These are phyloP conservation scores for Crocidura indochinensis DNA, from an alignment of 2,797 vertebrate genomes.

Conservation along the genomic window DNA sequence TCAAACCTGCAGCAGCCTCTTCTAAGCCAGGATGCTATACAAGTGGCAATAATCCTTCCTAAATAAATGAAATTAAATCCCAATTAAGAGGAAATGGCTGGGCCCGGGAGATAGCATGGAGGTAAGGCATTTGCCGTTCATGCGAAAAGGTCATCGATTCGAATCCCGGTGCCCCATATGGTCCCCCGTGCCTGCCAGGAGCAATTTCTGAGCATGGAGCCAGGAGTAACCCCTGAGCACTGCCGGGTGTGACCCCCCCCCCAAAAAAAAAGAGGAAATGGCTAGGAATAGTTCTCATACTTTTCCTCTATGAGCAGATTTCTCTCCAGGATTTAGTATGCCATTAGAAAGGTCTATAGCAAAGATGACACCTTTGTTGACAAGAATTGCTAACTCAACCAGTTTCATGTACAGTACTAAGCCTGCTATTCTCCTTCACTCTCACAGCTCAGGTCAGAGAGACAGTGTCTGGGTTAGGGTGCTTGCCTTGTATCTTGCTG, in stretches of 20 bases:
- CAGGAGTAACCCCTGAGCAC: too few relatives aligned
- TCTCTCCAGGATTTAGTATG: not conserved
- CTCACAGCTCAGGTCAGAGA: not conserved
- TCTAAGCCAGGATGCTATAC: not conserved
- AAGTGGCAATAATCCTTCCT: not conserved
- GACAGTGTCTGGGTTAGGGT: too few relatives aligned
- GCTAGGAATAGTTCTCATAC: not conserved
- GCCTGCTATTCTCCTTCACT: not conserved
- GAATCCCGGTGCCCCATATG: too few relatives aligned
- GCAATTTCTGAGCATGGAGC: too few relatives aligned
- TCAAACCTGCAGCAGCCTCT: not conserved
- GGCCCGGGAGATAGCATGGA: too few relatives aligned
- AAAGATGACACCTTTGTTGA: not conserved
- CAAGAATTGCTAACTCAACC: not conserved
- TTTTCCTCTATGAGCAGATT: not conserved
- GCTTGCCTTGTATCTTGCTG: too few relatives aligned
- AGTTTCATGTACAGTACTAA: rapidly evolving
- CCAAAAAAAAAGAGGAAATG: not conserved
- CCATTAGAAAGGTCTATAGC: not conserved
- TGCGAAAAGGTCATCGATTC: too few relatives aligned
- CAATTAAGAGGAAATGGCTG: not conserved
- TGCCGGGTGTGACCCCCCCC: too few relatives aligned
- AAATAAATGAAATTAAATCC: not conserved
- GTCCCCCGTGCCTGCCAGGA: too few relatives aligned
- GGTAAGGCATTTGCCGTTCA: too few relatives aligned